Percentiles rank a stretch among this genome's conserved stretches.
Conservation (phyloP, 2,888 invertebrate genomes). For the Choreutis nemorana region DNA sequence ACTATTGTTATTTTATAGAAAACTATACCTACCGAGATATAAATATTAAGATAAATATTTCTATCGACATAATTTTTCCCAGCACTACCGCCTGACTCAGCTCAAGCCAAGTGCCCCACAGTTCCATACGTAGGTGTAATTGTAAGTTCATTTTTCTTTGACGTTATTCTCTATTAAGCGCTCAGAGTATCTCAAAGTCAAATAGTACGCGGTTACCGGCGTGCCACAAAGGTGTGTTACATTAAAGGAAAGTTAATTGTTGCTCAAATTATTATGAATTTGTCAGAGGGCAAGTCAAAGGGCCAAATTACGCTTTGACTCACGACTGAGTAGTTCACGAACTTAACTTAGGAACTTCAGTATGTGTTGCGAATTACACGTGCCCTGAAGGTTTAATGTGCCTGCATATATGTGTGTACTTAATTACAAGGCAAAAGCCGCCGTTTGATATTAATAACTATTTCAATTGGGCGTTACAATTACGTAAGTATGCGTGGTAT, state of each 20-base stretch:
- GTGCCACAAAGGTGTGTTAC: slow-evolving; percentile 50
- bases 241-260: slow-evolving; percentile 56
- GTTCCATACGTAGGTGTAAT: slow-evolving; percentile 62
- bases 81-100: slow-evolving; percentile 48
- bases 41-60: too few species aligned
- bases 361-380: too few species aligned
- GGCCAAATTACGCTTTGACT: slow-evolving; percentile 17
- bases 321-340: too few species aligned
- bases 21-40: too few species aligned
- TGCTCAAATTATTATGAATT: slow-evolving; percentile 61
- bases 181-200: slow-evolving; percentile 56
- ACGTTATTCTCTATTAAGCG: slow-evolving; percentile 64
- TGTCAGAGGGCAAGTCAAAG: slow-evolving; percentile 42
- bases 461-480: too few species aligned
- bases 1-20: too few species aligned
- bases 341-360: too few species aligned
- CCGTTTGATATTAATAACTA: too few species aligned
- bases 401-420: too few species aligned
- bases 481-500: too few species aligned
- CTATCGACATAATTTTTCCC: slow-evolving; percentile 18
- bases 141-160: slow-evolving; percentile 66
- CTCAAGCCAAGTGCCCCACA: slow-evolving; percentile 50
- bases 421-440: too few species aligned
- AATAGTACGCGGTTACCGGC: slow-evolving; percentile 57
- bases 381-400: too few species aligned